These are phyloP conservation scores for Lota lota DNA, from an alignment of 2,113 vertebrate species.

Conservation along the genomic window DNA sequence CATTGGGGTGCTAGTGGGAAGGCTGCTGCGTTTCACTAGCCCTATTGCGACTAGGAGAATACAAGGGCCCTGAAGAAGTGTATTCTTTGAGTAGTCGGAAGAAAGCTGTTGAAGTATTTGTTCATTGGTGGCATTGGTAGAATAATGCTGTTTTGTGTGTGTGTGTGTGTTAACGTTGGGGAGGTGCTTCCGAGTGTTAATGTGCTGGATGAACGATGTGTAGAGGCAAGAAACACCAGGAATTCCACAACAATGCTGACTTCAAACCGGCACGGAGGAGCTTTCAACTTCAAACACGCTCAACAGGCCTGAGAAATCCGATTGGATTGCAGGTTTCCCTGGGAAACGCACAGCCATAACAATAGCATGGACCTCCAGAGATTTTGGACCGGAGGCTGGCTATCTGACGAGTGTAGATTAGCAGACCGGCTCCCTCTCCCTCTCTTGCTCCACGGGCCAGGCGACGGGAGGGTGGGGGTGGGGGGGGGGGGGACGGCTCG, in stretches of 20 bases:
- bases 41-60: not conserved
- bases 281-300: conserved; percentile 59
- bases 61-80: not conserved
- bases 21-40: conserved; percentile 14
- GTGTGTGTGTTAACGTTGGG: not conserved
- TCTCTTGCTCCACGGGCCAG: conserved; percentile 16
- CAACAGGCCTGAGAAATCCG: conserved; percentile 65
- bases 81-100: conserved; percentile 5
- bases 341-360: conserved; percentile 60
- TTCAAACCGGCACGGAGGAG: conserved; percentile 46
- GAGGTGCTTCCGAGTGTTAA: not conserved
- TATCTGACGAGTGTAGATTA: conserved; percentile 37
- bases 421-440: conserved; percentile 16
- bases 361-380: conserved; percentile 57
- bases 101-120: conserved; percentile 6
- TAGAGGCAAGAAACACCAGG: conserved; percentile 43
- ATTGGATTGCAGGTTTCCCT: conserved; percentile 57
- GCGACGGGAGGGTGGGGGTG: not conserved
- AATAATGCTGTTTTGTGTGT: conserved; percentile 20
- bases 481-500: conserved; percentile 27
- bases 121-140: conserved; percentile 5
- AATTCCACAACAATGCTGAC: conserved; percentile 50
- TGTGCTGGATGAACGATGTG: not conserved
- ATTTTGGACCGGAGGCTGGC: conserved; percentile 52
- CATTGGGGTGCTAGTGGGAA: conserved; percentile 54